A percentile compares a stretch with the other conserved stretches of the same genome.
Conservation (phyloP, 2,888 invertebrate species). For the Agrenia bidenticulata region DNA sequence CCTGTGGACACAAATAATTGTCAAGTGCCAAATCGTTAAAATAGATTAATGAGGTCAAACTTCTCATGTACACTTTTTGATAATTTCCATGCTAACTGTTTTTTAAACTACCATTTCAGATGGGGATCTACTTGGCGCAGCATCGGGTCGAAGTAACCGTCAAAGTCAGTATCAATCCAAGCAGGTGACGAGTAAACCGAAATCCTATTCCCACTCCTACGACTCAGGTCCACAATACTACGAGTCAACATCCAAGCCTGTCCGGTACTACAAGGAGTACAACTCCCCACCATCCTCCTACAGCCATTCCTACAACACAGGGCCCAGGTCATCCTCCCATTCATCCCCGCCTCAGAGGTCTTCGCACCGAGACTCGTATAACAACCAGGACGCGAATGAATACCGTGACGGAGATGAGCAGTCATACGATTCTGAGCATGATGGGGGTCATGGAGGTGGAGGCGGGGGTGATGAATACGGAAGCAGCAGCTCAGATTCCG, state of each 20-base stretch:
- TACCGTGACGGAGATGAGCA: background rate
- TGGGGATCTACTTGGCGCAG: background rate
- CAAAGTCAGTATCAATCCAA: constrained; percentile 13
- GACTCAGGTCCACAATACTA: constrained; percentile 21
- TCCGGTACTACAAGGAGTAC: constrained; percentile 14
- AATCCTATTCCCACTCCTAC: constrained; percentile 15
- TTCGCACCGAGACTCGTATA: constrained; percentile 17
- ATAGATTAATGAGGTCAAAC: too few relatives aligned
- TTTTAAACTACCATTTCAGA: background rate
- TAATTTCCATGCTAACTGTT: background rate
- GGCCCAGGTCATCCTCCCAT: constrained; percentile 10
- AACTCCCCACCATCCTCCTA: constrained; percentile 19
- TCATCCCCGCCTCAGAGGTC: constrained; percentile 14
- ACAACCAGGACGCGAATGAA: constrained; percentile 7
- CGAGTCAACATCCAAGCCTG: constrained; percentile 20
- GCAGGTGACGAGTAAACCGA: constrained; percentile 5
- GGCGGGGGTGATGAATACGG: constrained; percentile 3
- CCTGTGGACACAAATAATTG: too few relatives aligned
- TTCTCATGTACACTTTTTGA: too few relatives aligned
- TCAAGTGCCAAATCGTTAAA: too few relatives aligned
- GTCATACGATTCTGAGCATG: background rate
- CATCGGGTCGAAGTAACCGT: constrained; percentile 3
- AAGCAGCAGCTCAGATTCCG: background rate
- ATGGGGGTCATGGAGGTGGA: background rate
- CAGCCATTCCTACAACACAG: constrained; percentile 15